These are phyloP conservation scores for Rhinichthys osculus DNA, from an alignment of 2,797 vertebrate genomes.

Conservation along the genomic window DNA sequence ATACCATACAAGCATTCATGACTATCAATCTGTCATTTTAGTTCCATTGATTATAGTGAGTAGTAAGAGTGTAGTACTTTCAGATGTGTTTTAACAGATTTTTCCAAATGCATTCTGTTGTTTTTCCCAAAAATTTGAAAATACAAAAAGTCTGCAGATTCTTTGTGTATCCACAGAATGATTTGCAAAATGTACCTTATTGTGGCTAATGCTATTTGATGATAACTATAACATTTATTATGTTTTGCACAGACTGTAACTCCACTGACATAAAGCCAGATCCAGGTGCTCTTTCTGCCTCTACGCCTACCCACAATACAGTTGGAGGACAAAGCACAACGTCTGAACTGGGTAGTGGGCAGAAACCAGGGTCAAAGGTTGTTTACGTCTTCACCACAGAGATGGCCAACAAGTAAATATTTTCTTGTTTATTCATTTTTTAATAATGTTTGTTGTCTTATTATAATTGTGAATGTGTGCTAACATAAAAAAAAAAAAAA, in stretches of 20 bases:
- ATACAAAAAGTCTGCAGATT: not conserved
- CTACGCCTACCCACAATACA: constrained; percentile 92
- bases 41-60: not conserved
- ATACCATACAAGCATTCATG: not conserved
- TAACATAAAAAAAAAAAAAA: not conserved
- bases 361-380: constrained; percentile 94
- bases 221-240: not conserved
- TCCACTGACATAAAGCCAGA: constrained; percentile 95
- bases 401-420: constrained; percentile 98
- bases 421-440: constrained; percentile 5
- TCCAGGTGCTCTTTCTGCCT: constrained; percentile 90
- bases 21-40: not conserved
- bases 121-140: not conserved
- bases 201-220: not conserved
- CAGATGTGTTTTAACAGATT: not conserved
- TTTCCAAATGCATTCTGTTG: not conserved
- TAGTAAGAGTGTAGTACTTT: not conserved
- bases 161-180: not conserved
- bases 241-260: constrained; percentile 86
- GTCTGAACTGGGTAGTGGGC: constrained; percentile 86
- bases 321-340: constrained; percentile 85
- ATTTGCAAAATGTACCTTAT: not conserved
- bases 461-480: not conserved
- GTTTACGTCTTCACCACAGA: constrained; percentile 99
- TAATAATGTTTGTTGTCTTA: not conserved